Base-by-base conservation (phyloP, 2,888 invertebrate species). In the Drosophila antonietae region DNA sequence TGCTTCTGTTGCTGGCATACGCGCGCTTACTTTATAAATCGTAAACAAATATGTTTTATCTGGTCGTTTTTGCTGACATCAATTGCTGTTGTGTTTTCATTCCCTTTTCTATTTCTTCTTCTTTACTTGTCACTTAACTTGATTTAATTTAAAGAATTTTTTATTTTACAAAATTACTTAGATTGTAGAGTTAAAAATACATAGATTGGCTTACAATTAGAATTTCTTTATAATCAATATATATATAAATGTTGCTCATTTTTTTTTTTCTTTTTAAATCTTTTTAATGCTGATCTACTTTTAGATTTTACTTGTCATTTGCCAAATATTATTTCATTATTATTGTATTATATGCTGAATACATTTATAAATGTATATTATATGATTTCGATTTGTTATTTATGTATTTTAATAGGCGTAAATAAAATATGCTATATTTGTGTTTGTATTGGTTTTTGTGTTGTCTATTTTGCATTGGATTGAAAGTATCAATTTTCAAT, bases 111-210 rank as follows among this genome's bases (percentile, higher is more conserved):
- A 41, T 60, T 56, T 59, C 18, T 66, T 28, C 39, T 46, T 52
- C 10, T 33, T 31, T 7, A 31, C 71, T 47, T 57, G 64, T 78
- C 75, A 81, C 84, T 81, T 89, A 84, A 75, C 39, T 57, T 56
- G 46, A 51, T 87, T 80, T 73, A 89, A 89, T 89, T 87, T 85
- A 82, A 87, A 89, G 77, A 80, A 75, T 80, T 76, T 79, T 51
- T 85, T 85, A 89, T 85, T 85, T 85, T 85, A 85, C 84, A 85
- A 85, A 85, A 85, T 85, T 83, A 78, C 84, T 85, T 85, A 85
- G 75, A 68, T 43, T 63, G 51, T 85, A 69, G 77, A 89, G 75
- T 89, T 85, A 85, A 85, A 84, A 85, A 78, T 85, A 84, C 78
- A 80, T 78, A 78, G 83, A 80, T 87, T 87, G 88, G 66, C 84